A percentile compares a stretch with the other conserved stretches of the same genome.
Conservation (phyloP, 2,888 invertebrate species). For the Loripinus fragilis region DNA sequence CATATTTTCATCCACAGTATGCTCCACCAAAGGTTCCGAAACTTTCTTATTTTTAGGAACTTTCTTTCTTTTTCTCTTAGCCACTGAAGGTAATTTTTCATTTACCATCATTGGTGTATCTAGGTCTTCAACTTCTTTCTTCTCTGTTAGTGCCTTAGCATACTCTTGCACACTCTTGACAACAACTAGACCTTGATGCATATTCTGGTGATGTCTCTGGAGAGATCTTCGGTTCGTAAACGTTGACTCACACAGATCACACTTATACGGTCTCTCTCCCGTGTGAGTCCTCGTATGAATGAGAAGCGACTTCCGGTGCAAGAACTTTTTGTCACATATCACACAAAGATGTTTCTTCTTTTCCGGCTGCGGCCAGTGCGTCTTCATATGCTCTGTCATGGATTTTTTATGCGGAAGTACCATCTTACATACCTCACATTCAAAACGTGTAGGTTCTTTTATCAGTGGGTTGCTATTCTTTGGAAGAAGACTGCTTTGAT, state of each 20-base stretch:
- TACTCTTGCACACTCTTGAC: not conserved
- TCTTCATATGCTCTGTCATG: constrained; percentile 4
- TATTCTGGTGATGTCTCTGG: not conserved
- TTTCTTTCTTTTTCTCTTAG: not conserved
- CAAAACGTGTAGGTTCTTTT: not conserved
- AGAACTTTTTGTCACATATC: constrained; percentile 10
- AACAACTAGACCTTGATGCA: not conserved
- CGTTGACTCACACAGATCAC: constrained; percentile 14
- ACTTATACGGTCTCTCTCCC: constrained; percentile 19
- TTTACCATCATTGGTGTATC: not conserved
- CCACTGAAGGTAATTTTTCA: not conserved
- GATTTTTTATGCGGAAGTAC: not conserved
- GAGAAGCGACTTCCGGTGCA: not conserved
- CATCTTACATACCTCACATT: not conserved
- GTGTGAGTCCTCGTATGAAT: constrained; percentile 9
- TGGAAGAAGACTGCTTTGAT: not conserved
- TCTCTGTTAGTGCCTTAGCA: constrained; percentile 1
- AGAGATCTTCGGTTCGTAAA: not conserved
- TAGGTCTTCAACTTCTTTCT: not conserved
- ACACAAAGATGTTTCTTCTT: not conserved
- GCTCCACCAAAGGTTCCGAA: not conserved
- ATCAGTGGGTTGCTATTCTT: not conserved
- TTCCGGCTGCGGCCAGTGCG: not conserved
- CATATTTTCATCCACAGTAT: no score
- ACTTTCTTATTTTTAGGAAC: not conserved